Percentiles rank a stretch among this genome's conserved stretches.
These are phyloP conservation scores for Drosophila ezoana DNA, from an alignment of 2,888 invertebrate genomes.

Conservation along the genomic window DNA sequence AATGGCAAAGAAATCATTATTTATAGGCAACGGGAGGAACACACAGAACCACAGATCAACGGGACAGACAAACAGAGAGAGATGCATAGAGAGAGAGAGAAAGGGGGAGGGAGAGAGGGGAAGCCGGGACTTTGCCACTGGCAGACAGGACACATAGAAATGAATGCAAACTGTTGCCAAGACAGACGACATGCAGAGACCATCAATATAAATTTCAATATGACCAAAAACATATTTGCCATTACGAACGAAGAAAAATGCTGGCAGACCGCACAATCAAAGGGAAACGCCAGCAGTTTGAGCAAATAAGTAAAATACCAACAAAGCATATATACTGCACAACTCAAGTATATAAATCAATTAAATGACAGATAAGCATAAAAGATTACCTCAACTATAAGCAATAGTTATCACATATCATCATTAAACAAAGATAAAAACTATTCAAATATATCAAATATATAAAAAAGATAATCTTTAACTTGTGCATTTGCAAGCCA, in stretches of 20 bases:
- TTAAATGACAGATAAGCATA: slow-evolving; percentile 5
- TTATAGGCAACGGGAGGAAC: slow-evolving; percentile 51
- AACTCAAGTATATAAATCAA: slow-evolving; percentile 10
- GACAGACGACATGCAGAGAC: slow-evolving; percentile 50
- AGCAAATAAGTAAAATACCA: no score
- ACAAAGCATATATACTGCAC: no score
- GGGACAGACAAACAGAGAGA: slow-evolving; percentile 12
- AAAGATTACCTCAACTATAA: not conserved
- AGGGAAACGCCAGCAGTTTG: slow-evolving; percentile 4
- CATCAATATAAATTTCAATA: slow-evolving; percentile 76
- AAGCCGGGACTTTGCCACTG: not conserved
- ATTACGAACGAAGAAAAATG: slow-evolving; percentile 57
- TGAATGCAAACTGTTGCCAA: slow-evolving; percentile 74
- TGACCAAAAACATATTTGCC: slow-evolving; percentile 65
- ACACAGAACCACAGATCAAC: slow-evolving; percentile 48
- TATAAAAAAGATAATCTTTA: no score
- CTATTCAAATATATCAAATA: not conserved
- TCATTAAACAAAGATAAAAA: not conserved
- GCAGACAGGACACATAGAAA: slow-evolving; percentile 39
- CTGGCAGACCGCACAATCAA: slow-evolving; percentile 24
- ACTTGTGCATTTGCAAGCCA: no score
- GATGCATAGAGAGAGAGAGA: not conserved
- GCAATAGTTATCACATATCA: slow-evolving; percentile 6
- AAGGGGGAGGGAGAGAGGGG: no score
- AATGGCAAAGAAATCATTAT: slow-evolving; percentile 71